These are phyloP conservation scores for Vanacampus margaritifer DNA, from an alignment of 2,113 vertebrate genomes.

Conservation along the genomic window DNA sequence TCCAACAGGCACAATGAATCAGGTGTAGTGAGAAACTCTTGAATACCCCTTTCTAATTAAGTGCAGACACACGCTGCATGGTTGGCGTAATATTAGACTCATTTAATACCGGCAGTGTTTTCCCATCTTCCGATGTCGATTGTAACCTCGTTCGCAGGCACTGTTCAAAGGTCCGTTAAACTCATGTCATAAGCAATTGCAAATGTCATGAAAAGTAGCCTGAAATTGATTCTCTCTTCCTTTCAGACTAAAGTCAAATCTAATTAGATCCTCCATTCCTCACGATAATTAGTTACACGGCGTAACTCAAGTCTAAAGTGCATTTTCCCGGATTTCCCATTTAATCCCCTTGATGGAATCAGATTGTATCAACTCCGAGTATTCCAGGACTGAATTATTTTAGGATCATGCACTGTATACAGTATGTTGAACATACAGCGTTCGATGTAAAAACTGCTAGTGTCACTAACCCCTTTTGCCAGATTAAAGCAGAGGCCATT, in stretches of 20 bases:
- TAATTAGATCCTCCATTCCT: slow-evolving; percentile 26
- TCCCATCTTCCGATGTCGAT: slow-evolving; percentile 11
- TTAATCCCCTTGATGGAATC: slow-evolving; percentile 39
- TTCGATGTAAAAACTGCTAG: slow-evolving; percentile 25
- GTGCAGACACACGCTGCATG: neutral
- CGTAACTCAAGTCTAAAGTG: slow-evolving; percentile 18
- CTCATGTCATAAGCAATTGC: slow-evolving; percentile 21
- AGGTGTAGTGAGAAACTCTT: slow-evolving; percentile 18
- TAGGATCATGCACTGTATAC: slow-evolving; percentile 8
- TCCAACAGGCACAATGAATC: slow-evolving; percentile 19
- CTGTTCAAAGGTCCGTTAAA: slow-evolving; percentile 32
- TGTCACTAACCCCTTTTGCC: slow-evolving; percentile 23
- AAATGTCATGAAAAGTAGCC: slow-evolving; percentile 12
- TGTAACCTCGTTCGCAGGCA: slow-evolving; percentile 4
- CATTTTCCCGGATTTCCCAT: slow-evolving; percentile 13
- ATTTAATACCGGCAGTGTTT: neutral
- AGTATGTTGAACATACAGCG: slow-evolving; percentile 32
- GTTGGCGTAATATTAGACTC: neutral
- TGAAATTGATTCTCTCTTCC: slow-evolving; percentile 22
- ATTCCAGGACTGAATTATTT: slow-evolving; percentile 9
- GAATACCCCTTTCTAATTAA: neutral
- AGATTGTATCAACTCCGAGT: slow-evolving; percentile 10
- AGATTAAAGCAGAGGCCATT: slow-evolving; percentile 37
- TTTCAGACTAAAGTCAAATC: slow-evolving; percentile 14
- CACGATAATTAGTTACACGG: slow-evolving; percentile 20